These are phyloP conservation scores for Syngnathus acus DNA, from an alignment of 2,797 vertebrate genomes.

Conservation along the genomic window DNA sequence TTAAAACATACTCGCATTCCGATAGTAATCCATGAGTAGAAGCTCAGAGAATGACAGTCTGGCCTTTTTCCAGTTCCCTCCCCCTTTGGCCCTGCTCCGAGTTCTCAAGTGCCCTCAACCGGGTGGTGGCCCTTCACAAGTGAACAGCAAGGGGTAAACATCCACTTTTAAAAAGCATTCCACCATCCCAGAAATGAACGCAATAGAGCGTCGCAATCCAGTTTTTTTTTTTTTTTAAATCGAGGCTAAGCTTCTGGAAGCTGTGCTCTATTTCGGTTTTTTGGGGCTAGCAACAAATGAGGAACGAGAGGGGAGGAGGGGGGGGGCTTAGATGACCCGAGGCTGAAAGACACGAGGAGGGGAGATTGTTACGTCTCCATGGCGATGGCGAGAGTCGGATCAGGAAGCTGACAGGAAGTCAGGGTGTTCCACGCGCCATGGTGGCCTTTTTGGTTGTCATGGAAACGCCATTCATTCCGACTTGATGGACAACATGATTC, in stretches of 20 bases:
- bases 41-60: neutral
- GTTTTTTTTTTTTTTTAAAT: neutral
- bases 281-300: slow-evolving; percentile 21
- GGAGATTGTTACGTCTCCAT: slow-evolving; percentile 73
- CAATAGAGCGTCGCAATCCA: neutral
- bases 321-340: slow-evolving; percentile 21
- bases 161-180: neutral
- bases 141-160: neutral
- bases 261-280: neutral
- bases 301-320: slow-evolving; percentile 34
- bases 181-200: neutral
- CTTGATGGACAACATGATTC: slow-evolving; percentile 59
- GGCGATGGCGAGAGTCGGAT: slow-evolving; percentile 63
- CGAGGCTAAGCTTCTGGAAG: neutral
- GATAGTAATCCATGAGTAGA: neutral
- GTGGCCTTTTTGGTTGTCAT: slow-evolving; percentile 74
- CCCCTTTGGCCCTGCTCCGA: neutral
- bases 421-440: slow-evolving; percentile 66
- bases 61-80: neutral
- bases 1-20: slow-evolving; percentile 7
- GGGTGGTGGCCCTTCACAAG: neutral
- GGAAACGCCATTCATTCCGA: slow-evolving; percentile 69
- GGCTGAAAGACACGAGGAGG: slow-evolving; percentile 46
- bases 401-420: slow-evolving; percentile 75
- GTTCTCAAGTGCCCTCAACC: neutral